Evolutionary conservation across 2,888 invertebrate genomes (phyloP).

Genomic region (Callimorpha dominula): DNA sequence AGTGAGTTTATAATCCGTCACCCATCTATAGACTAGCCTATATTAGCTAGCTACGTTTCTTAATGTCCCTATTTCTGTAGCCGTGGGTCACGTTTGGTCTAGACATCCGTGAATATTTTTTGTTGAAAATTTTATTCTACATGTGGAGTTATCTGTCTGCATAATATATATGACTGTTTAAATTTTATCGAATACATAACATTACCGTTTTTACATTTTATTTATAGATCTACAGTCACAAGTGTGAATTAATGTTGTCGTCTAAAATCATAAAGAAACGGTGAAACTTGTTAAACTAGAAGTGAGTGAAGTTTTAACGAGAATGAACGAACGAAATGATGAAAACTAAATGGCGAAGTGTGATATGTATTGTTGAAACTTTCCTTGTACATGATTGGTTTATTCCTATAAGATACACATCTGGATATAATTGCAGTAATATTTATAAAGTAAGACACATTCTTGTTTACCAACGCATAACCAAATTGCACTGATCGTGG

Average conservation of each 20-base stretch:
- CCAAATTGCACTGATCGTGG: too few relatives aligned
- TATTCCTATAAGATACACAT: too few relatives aligned
- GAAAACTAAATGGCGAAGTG: background rate
- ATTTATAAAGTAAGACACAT: too few relatives aligned
- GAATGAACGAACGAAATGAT: conserved; percentile 57
- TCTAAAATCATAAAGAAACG: conserved; percentile 62
- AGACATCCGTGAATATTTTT: background rate
- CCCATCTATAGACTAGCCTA: background rate
- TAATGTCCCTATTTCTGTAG: background rate
- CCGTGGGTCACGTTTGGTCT: background rate
- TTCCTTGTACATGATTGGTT: too few relatives aligned
- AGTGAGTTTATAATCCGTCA: background rate
- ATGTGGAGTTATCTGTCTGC: background rate
- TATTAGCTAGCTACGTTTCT: background rate
- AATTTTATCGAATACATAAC: background rate
- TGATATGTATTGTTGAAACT: too few relatives aligned
- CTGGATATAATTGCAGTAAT: too few relatives aligned
- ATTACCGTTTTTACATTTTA: conserved; percentile 3
- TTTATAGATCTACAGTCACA: conserved; percentile 30
- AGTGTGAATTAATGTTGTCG: conserved; percentile 61
- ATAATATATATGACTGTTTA: conserved; percentile 1
- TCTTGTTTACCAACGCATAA: too few relatives aligned
- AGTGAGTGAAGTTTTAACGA: conserved; percentile 75
- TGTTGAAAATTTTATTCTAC: background rate
- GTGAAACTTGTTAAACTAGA: conserved; percentile 66